Evolutionary conservation across 2,113 vertebrate genomes (phyloP), one percentile per base, ranked within the genome.

Genomic region (Mesocricetus auratus): DNA sequence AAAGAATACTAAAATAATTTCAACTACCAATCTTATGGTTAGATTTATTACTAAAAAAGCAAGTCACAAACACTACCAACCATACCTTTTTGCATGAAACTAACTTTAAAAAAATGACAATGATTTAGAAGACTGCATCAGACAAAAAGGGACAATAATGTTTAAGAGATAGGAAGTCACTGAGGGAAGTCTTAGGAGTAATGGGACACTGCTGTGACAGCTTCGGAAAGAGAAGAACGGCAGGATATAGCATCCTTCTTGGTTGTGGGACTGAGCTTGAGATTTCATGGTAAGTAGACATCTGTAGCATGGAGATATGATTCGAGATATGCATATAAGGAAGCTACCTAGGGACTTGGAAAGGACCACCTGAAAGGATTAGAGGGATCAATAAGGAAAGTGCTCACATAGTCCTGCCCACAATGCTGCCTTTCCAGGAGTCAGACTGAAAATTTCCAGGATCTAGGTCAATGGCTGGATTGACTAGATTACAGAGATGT

Each of bases 11-110:
- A 58, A 58, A 42, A 75, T 89, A 31, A 91, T 86, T 91, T 86
- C 7, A 79, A 77, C 79, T 58, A 62, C 13, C 15, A n/a, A 88
- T 66, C 19, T 90, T 92, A 36, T 71, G 47, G 66, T 86, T 74
- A 88, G 75, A 75, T 86, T 19, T 89, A 22, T 39, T 78, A 94
- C 11, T 85, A n/a, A 68, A 90, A 90, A 93, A 53, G 19, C 24
- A 29, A 68, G 66, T 53, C 42, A 86, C 47, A 82, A 47, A n/a
- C 13, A 93, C 0, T 78, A 60, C 39, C 8, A 29, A 95, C 12
- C 45, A 77, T 29, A 87, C 6, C 21, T 47, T 92, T 71, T 19
- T 87, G 5, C 7, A 1, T 71, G 42, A 74, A 92, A 92, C 5
- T 81, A 71, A 60, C 56, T 26, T 39, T 60, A 73, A 1, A 3